Evolutionary conservation across 2,797 vertebrate species (phyloP).

Genomic region (Dryobates pubescens): DNA sequence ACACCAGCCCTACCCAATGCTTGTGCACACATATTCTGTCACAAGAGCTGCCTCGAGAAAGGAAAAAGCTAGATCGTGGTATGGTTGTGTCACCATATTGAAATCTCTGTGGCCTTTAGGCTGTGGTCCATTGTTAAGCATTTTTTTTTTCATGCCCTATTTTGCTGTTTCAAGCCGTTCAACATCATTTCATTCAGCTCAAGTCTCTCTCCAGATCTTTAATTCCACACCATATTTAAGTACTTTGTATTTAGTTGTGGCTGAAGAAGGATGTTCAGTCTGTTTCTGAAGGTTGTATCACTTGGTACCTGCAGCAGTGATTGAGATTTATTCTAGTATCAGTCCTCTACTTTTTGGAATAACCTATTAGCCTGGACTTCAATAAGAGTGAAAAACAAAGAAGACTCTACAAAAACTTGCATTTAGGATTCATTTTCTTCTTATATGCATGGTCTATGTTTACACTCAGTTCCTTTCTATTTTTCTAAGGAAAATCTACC

Average conservation of each 20-base stretch:
- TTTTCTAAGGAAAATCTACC: background rate
- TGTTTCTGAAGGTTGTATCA: background rate
- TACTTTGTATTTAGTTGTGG: background rate
- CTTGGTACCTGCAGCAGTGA: background rate
- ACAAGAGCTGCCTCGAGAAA: background rate
- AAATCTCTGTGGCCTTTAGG: constrained; percentile 7
- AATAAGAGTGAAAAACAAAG: background rate
- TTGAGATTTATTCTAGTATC: background rate
- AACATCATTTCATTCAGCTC: background rate
- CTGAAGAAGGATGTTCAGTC: background rate
- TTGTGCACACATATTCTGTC: background rate
- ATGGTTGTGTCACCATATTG: constrained; percentile 51
- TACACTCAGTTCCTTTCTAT: background rate
- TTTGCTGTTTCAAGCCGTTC: background rate
- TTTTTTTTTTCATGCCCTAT: background rate
- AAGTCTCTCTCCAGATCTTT: background rate
- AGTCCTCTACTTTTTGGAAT: background rate
- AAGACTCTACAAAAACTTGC: background rate
- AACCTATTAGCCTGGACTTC: background rate
- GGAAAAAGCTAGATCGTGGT: background rate
- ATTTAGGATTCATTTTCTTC: background rate
- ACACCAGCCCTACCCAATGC: background rate
- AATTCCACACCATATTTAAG: background rate
- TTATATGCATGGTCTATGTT: background rate
- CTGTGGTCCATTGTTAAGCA: background rate